Evolutionary conservation across 2,113 vertebrate species (phyloP).

Genomic region (Amphiprion ocellaris): DNA sequence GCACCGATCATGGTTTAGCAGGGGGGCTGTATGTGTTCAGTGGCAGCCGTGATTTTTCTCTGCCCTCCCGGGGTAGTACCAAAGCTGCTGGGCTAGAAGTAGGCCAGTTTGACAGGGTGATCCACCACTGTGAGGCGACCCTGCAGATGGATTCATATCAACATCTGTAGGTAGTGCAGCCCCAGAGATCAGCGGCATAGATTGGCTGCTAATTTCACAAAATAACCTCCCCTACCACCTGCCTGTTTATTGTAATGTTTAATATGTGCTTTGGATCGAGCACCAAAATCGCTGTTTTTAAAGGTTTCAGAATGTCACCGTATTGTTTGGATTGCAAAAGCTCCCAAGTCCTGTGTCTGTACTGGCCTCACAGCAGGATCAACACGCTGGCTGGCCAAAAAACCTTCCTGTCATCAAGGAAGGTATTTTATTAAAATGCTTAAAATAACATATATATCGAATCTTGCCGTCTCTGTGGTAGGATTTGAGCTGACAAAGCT

Average conservation of each 20-base stretch:
- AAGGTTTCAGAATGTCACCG: constrained; percentile 15
- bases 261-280: constrained; percentile 8
- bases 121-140: constrained; percentile 48
- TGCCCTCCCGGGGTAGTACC: constrained; percentile 44
- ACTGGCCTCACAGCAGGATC: constrained; percentile 1
- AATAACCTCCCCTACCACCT: not conserved
- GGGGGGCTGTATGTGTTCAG: constrained; percentile 14
- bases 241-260: not conserved
- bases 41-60: constrained; percentile 31
- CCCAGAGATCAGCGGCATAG: not conserved
- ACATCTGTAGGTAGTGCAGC: constrained; percentile 41
- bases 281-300: constrained; percentile 13
- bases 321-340: constrained; percentile 22
- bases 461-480: not conserved
- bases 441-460: constrained; percentile 26
- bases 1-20: constrained; percentile 17
- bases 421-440: constrained; percentile 27
- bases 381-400: not conserved
- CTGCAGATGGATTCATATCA: constrained; percentile 55
- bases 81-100: constrained; percentile 61
- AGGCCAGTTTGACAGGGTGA: constrained; percentile 72
- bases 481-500: constrained; percentile 43
- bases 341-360: constrained; percentile 6
- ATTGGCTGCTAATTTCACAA: not conserved
- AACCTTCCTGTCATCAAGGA: constrained; percentile 2